Evolutionary conservation across 2,888 invertebrate genomes (phyloP), one percentile per base, ranked within the genome.

Genomic region (Sphecodes monilicornis): DNA sequence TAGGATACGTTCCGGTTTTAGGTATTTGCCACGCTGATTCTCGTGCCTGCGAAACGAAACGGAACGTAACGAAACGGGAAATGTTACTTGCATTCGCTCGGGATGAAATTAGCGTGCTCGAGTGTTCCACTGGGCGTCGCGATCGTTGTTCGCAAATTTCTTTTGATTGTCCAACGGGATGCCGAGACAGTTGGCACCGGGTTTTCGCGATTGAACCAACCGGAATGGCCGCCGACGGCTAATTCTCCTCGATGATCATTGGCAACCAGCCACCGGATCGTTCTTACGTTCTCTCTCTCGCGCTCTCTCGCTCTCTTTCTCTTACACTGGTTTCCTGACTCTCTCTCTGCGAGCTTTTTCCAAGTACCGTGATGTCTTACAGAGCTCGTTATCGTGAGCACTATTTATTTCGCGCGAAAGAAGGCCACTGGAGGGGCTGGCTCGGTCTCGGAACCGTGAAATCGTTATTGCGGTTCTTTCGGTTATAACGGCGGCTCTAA

Each of bases 141-240:
- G 26, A 57, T 29, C 26, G 43, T 29, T 43, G 69, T 43, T 70
- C 46, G 46, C 26, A 54, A 78, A 78, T 83, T 79, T 66, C 66
- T 43, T 72, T 41, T 43, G 83, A 71, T 72, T 78, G 70, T 54
- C 75, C 50, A 13, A 57, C 29, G 75, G 54, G 29, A 18, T 78
- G 32, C 41, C 71, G 22, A 32, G 46, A 26, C 39, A 71, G n/a
- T 78, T 78, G 82, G 78, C 82, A 78, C 22, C 50, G 10, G 50
- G 50, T 8, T 50, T 50, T 50, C 50, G 1, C 18, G 60, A 50
- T 66, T 39, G 64, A 57, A 32, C 29, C 32, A 18, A 1, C 18
- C 1, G 32, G 18, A 32, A 32, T 32, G 32, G 32, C 18, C 36
- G 10, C 8, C 66, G 36, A 57, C 57, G 66, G n/a, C 71, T 50